A percentile compares a stretch with the other conserved stretches of the same genome.
phyloP scores from a whole-genome alignment of 2,888 invertebrate species.

The Myopa testacea region DNA sequence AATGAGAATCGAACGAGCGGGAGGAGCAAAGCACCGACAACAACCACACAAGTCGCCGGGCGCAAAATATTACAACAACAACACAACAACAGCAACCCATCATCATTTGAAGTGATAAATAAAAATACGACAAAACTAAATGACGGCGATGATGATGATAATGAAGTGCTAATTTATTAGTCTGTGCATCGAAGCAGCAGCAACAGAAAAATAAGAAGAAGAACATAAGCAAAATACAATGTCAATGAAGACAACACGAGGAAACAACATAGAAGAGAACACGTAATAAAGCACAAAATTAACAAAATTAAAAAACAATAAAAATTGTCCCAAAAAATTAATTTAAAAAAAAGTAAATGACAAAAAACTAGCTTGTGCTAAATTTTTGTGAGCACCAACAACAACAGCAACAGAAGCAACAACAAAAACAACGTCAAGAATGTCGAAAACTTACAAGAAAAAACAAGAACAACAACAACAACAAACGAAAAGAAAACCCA shows the following conservation, averaged over 20 bases:
- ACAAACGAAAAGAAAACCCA: not conserved
- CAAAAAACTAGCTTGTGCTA: not conserved
- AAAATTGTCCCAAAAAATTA: not conserved
- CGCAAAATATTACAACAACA: conserved; percentile 8
- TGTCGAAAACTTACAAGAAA: not conserved
- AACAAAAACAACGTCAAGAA: not conserved
- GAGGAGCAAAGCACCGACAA: not conserved
- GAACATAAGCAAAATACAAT: not conserved
- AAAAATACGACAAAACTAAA: not conserved
- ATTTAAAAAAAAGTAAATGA: not conserved
- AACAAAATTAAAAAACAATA: not conserved
- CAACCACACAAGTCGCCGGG: conserved; percentile 31
- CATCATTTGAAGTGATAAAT: not conserved
- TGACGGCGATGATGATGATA: not conserved
- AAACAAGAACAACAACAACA: not conserved
- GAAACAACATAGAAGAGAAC: not conserved
- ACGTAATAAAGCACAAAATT: not conserved
- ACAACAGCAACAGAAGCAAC: not conserved
- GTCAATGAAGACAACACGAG: not conserved
- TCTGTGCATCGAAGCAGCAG: not conserved
- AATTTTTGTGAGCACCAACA: not conserved
- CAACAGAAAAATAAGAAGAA: too few species aligned
- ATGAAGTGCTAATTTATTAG: conserved; percentile 19
- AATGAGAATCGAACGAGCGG: not conserved
- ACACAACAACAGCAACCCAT: not conserved